A percentile compares a stretch with the other conserved stretches of the same genome.
Evolutionary conservation across 2,888 invertebrate species (phyloP).

Genomic region (Spilarctia lutea): DNA sequence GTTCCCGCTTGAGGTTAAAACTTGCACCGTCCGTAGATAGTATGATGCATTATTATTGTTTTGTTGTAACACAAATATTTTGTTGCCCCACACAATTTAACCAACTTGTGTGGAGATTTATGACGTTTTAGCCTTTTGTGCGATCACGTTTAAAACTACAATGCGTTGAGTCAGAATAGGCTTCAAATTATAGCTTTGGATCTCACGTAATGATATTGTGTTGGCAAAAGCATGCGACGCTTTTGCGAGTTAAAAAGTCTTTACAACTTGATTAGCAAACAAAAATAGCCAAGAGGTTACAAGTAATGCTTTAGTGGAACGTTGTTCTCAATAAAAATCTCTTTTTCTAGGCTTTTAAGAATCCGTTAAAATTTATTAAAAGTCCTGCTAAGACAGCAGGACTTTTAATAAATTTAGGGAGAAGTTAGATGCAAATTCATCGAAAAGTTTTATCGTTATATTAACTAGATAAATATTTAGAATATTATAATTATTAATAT

Average conservation of each 20-base stretch:
- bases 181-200: background rate
- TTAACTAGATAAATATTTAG: no score
- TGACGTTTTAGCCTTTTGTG: constrained; percentile 14
- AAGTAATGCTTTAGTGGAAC: no score
- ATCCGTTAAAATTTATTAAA: no score
- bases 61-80: constrained; percentile 17
- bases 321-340: no score
- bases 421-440: no score
- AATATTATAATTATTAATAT: no score
- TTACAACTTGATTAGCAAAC: no score
- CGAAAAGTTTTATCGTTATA: no score
- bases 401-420: no score
- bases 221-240: background rate
- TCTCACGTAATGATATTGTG: background rate
- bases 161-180: background rate
- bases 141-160: constrained; percentile 6
- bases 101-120: constrained; percentile 21
- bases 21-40: background rate
- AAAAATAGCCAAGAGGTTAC: no score
- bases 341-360: no score
- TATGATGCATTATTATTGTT: constrained; percentile 16
- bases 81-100: constrained; percentile 22
- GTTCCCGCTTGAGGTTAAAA: background rate
- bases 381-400: no score
- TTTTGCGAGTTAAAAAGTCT: background rate